Base-by-base conservation (phyloP, 2,888 invertebrate species). In the Scaptomyza cyrtandrae region DNA sequence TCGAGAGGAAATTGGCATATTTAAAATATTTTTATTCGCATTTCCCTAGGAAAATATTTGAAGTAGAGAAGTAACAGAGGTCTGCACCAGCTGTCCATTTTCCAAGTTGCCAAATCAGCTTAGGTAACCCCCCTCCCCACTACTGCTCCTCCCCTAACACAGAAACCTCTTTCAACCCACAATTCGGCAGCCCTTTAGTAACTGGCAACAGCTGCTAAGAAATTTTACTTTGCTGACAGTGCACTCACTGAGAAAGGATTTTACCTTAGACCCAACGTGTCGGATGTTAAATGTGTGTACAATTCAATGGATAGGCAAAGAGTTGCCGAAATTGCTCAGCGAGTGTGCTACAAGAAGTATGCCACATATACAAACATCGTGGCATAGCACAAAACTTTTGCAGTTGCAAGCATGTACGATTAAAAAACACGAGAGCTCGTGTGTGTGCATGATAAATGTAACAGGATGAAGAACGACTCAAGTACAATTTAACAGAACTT, bases 301-400 rank as follows among this genome's bases (percentile, higher is more conserved):
- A 79, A 77, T 77, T 77, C 76, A 71, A 79, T 46, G 80, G 76
- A 79, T 75, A 79, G 79, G 46, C 75, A 74, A 74, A 74, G 68
- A 62, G 58, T 37, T 39, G n/a, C 59, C 14, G 56, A 67, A 66
- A 77, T 66, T 66, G 73, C 61, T 60, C 41, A 60, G 56, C 54
- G 59, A 69, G 35, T 41, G 39, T 45, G 56, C 55, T 39, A 31
- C 14, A 37, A 50, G 24, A 24, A 50, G 41, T 48, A 64, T 39
- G 52, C 11, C 37, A 14, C 45, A 63, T 14, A 49, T 33, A 37
- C 16, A n/a, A 31, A 52, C 56, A 57, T 31, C 59, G 46, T 35
- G n/a, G 7, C 39, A 56, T 59, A 54, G 71, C 33, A 53, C 46
- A 35, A 45, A 27, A 31, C 24, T 45, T 24, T 54, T 13, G 10